Evolutionary conservation across 64 coral and sea anemone genomes (phyloP), one percentile per base, ranked within the genome.

Genomic region (Montipora sp.): DNA sequence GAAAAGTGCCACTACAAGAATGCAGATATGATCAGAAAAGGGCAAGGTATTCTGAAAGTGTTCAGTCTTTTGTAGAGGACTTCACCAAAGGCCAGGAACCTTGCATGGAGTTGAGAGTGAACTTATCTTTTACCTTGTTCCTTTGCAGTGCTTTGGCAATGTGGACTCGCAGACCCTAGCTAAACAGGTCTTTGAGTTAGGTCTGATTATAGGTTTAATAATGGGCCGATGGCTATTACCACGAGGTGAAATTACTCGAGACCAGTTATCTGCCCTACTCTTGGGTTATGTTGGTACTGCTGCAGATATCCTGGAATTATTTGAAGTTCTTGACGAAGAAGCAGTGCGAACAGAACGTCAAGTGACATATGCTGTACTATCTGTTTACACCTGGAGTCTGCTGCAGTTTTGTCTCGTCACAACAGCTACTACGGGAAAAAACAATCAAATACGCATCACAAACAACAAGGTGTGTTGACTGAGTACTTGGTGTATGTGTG

Each of bases 391-490:
- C 10, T 99, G 98, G 98, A 96, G 98, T 61, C 90, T 99, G 75
- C 83, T 99, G 77, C 95, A 96, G 85, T 99, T 99, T 77, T 94
- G 91, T 75, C 92, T 99, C 44, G 98, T 99, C 73, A 99, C 98
- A 75, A 99, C 98, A 75, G 98, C 98, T 75, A 99, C 98, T 5
- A 99, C 94, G 16, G 94, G 92, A 80, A 99, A 98, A 63, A 92
- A 96, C 83, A 94, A 98, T 61, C 92, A 98, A 75, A 98, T 98
- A 19, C 86, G 93, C 59, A 98, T 98, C 60, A 94, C 92, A 73
- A 92, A 72, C 75, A 96, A 94, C 47, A 99, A 99, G 98, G 98
- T 99, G 48, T 12, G 87, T 23, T 8, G 51, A 7, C 3, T 83
- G 44, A 24, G 51, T 36, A 60, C 59, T 4, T 13, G 14, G 45